Evolutionary conservation across 2,888 invertebrate genomes (phyloP).

Genomic region (Heteropelma amictum): DNA sequence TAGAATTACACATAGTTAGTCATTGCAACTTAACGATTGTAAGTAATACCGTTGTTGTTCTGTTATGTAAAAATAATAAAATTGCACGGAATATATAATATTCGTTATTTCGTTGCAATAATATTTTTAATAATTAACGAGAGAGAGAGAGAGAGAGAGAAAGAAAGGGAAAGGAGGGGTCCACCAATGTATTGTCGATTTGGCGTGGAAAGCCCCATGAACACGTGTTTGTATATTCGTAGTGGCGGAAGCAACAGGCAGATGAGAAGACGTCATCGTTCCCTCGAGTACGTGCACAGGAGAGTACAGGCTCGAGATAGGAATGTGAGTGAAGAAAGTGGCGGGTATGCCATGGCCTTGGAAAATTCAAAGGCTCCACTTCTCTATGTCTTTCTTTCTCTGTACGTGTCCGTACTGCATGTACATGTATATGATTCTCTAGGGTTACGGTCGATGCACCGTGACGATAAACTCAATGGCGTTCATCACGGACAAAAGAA

Average conservation of each 20-base stretch:
- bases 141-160: too few species aligned
- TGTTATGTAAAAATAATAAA: too few species aligned
- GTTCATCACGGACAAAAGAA: not conserved
- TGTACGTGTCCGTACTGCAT: not conserved
- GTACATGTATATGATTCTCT: not conserved
- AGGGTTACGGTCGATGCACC: slow-evolving; percentile 27
- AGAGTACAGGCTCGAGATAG: slow-evolving; percentile 37
- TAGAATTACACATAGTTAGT: too few species aligned
- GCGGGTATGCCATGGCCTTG: slow-evolving; percentile 54
- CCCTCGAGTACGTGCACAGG: slow-evolving; percentile 9
- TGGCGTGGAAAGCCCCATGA: not conserved
- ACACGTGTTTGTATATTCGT: not conserved
- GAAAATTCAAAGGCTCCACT: slow-evolving; percentile 47
- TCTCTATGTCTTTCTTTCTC: not conserved
- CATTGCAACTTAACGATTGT: too few species aligned
- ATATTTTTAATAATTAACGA: too few species aligned
- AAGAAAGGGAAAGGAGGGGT: not conserved
- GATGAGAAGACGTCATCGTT: slow-evolving; percentile 38
- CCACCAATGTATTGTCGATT: too few species aligned
- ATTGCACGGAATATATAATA: too few species aligned
- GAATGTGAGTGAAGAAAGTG: slow-evolving; percentile 53
- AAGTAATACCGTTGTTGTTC: too few species aligned
- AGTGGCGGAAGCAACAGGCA: slow-evolving; percentile 43
- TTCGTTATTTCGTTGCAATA: too few species aligned
- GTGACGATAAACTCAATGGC: slow-evolving; percentile 1